Conservation (phyloP, 2,113 vertebrate genomes). For the Lepisosteus oculatus region DNA sequence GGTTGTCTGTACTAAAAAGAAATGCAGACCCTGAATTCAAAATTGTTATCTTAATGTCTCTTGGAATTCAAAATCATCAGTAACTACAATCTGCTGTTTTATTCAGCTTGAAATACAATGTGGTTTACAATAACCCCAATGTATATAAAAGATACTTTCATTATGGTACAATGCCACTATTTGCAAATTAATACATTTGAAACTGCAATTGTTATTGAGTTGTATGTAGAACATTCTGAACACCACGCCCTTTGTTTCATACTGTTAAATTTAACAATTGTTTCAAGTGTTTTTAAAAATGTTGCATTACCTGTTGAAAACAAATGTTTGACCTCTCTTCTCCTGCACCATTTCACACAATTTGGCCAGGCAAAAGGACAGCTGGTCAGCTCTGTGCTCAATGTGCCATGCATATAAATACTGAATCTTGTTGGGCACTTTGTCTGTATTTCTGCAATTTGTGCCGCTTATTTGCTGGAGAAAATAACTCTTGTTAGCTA, state of each 20-base stretch:
- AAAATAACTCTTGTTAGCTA: conserved; percentile 9
- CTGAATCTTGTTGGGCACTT: background rate
- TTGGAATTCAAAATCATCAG: background rate
- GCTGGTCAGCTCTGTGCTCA: background rate
- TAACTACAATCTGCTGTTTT: background rate
- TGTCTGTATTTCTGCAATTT: background rate
- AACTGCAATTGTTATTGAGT: too few species aligned
- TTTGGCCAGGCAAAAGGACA: background rate
- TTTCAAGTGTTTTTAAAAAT: too few species aligned
- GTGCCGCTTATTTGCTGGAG: background rate
- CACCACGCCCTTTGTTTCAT: too few species aligned
- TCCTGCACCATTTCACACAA: background rate
- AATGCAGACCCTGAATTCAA: background rate
- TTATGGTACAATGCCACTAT: too few species aligned
- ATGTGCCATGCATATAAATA: background rate
- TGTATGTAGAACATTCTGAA: too few species aligned
- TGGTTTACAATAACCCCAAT: too few species aligned
- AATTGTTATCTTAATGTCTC: background rate
- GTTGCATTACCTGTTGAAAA: too few species aligned
- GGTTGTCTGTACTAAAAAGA: background rate
- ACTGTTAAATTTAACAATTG: too few species aligned
- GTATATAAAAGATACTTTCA: too few species aligned
- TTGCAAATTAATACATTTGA: too few species aligned
- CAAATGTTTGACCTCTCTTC: background rate
- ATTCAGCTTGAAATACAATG: background rate